Evolutionary conservation across 2,113 vertebrate genomes (phyloP).

Genomic region (Pluvialis apricaria): DNA sequence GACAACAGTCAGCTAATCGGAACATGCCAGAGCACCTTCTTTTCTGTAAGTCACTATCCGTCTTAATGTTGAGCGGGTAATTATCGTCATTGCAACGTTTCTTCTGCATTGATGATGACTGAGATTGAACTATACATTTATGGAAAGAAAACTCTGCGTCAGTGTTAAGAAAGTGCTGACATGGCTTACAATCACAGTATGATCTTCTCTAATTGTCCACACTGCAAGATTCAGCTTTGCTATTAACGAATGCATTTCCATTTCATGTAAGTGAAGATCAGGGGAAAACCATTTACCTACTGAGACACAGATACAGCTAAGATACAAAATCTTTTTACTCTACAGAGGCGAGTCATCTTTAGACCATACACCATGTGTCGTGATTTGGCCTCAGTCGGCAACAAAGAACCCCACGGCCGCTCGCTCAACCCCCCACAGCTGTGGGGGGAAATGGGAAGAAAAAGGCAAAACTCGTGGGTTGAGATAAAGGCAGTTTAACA

Average conservation of each 20-base stretch:
- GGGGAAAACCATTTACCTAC: not conserved
- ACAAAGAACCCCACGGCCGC: too few species aligned
- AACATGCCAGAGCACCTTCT: not conserved
- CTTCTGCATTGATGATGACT: not conserved
- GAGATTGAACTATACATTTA: not conserved
- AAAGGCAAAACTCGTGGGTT: too few species aligned
- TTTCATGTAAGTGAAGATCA: not conserved
- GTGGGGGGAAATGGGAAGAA: too few species aligned
- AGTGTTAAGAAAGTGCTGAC: not conserved
- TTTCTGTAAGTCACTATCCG: not conserved
- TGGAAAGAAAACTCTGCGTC: not conserved
- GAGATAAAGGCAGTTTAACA: too few species aligned
- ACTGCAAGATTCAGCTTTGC: not conserved
- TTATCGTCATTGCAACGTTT: not conserved
- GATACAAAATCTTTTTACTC: not conserved
- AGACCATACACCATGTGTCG: not conserved
- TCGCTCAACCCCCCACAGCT: too few species aligned
- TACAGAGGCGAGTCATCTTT: not conserved
- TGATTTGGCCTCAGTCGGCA: too few species aligned
- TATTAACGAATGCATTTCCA: not conserved
- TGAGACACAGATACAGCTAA: not conserved
- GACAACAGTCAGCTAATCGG: not conserved
- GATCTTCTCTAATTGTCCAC: not conserved
- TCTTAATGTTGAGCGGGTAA: not conserved
- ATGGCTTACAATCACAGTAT: not conserved